A percentile compares a stretch with the other conserved stretches of the same genome.
Evolutionary conservation across 2,797 vertebrate genomes (phyloP).

Genomic region (Serranus cabrilla): DNA sequence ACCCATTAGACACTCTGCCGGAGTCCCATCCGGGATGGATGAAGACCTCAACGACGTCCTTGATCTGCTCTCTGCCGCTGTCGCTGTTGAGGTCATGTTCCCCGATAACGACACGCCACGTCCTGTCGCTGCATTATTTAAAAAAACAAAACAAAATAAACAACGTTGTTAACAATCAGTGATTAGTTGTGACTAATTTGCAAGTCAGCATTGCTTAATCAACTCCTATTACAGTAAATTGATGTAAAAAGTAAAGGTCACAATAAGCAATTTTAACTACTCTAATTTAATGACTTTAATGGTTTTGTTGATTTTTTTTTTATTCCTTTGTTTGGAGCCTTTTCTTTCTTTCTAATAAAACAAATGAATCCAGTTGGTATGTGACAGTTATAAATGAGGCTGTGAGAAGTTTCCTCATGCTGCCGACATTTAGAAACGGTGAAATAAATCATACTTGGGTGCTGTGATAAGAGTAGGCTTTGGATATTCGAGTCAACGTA

Average conservation of each 20-base stretch:
- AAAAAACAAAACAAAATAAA: slow-evolving; percentile 5
- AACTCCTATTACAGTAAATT: neutral
- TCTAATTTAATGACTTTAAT: neutral
- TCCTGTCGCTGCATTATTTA: slow-evolving; percentile 24
- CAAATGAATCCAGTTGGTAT: neutral
- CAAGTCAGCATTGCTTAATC: neutral
- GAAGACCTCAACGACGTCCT: slow-evolving; percentile 69
- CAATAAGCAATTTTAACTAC: neutral
- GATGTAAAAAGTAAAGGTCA: neutral
- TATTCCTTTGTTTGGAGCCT: neutral
- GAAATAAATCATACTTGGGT: slow-evolving; percentile 36
- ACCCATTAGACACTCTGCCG: slow-evolving; percentile 75
- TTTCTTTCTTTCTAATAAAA: slow-evolving; percentile 24
- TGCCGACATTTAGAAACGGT: slow-evolving; percentile 37
- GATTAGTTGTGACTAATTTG: neutral
- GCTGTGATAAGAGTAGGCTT: neutral
- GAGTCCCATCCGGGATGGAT: slow-evolving; percentile 83
- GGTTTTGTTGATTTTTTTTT: neutral
- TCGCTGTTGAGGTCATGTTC: slow-evolving; percentile 67
- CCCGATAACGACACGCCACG: slow-evolving; percentile 71
- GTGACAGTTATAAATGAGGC: slow-evolving; percentile 46
- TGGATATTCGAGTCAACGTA: slow-evolving; percentile 15
- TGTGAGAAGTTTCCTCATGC: slow-evolving; percentile 10
- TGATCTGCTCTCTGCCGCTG: slow-evolving; percentile 84
- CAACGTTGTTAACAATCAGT: neutral